Evolutionary conservation across 2,113 vertebrate genomes (phyloP), one percentile per base, ranked within the genome.

Genomic region (Hyla sarda): DNA sequence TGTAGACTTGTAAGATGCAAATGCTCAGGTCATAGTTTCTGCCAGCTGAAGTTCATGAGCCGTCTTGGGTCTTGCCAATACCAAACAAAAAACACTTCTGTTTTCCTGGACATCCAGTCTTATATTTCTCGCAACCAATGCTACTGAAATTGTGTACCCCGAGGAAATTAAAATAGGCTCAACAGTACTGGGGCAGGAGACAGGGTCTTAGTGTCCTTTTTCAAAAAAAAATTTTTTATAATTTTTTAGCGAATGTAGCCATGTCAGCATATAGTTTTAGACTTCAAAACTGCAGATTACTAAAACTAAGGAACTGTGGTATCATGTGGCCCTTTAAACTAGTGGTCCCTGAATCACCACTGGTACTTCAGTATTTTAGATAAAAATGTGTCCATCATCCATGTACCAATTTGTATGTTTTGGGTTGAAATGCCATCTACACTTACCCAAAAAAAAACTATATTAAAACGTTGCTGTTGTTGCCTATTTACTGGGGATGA

Each of bases 1-100:
- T 77, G 25, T 21, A 76, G 74, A 52, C 74, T 30, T 52, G 47
- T 52, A 54, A 9, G 75, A 54, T 28, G n/a, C 75, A 77, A 77
- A 77, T 28, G 32, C 48, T 60, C 23, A 10, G 32, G 54, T 80
- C 77, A n/a, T 62, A 62, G 77, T 25, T 45, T 71, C 54, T 56
- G 34, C 48, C 50, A 47, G 3, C 1, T 32, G 75, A 77, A 17
- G n/a, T 50, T 50, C 17, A 56, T 77, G 75, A 58, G 77, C 54
- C 23, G 12, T 5, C 77, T 30, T 41, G 54, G 50, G 23, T 41
- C 52, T n/a, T 56, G 76, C 77, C 77, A 80, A 37, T 62, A 80
- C 60, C 54, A 80, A 80, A 58, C 56, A 60, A 80, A 76, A 52
- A 45, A 48, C 23, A 77, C 25, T 34, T 77, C 17, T 77, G 9